phyloP scores from a whole-genome alignment of 1,140 invertebrate species.

The Diachasmimorpha longicaudata region DNA sequence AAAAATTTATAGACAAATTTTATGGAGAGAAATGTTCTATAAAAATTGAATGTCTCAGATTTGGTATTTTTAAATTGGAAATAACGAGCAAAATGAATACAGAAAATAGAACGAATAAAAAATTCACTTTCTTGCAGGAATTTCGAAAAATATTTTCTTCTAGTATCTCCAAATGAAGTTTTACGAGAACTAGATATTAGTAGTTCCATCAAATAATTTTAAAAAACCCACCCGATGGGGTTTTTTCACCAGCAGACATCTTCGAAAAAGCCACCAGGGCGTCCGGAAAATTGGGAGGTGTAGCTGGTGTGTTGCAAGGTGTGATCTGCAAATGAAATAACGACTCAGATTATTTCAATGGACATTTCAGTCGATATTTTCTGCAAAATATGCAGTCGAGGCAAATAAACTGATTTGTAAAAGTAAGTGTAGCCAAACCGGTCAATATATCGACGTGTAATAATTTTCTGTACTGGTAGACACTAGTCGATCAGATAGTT shows the following conservation, averaged over 20 bases:
- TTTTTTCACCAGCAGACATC: conserved; percentile 71
- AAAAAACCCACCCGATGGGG: conserved; percentile 53
- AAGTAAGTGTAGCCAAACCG: background rate
- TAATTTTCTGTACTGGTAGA: background rate
- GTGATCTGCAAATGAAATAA: conserved; percentile 69
- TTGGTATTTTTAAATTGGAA: no score
- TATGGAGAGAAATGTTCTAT: no score
- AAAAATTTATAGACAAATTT: no score
- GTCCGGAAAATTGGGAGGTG: conserved; percentile 88
- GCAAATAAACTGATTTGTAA: background rate
- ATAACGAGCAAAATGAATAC: no score
- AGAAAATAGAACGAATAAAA: no score
- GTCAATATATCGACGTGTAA: background rate
- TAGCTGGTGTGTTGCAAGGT: conserved; percentile 88
- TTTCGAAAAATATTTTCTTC: no score
- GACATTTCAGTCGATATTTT: background rate
- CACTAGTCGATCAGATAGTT: background rate
- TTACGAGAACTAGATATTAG: no score
- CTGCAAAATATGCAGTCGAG: background rate
- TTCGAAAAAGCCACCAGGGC: conserved; percentile 83
- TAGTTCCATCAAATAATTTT: background rate
- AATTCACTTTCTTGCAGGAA: no score
- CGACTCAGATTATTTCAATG: background rate
- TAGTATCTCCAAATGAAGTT: no score
- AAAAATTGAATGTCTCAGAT: no score